Conservation (phyloP, 1,140 invertebrate species). For the Chironomus tepperi region DNA sequence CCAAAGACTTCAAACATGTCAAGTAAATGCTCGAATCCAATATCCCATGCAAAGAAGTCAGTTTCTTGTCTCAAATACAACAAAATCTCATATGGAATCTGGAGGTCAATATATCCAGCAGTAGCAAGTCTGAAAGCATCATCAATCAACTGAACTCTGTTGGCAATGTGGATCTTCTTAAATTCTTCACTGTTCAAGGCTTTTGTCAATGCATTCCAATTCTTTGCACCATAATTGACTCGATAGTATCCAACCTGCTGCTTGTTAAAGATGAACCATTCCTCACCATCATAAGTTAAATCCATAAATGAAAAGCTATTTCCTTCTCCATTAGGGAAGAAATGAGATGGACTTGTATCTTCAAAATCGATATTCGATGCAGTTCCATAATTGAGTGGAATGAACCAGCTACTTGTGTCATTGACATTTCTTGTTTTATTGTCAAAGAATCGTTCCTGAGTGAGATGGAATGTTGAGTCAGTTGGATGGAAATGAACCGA, state of each 20-base stretch:
- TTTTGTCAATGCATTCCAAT: conserved; percentile 46
- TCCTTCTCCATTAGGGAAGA: conserved; percentile 28
- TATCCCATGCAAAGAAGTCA: conserved; percentile 55
- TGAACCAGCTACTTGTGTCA: conserved; percentile 39
- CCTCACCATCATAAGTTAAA: conserved; percentile 28
- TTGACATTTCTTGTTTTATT: conserved; percentile 29
- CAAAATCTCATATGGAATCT: conserved; percentile 46
- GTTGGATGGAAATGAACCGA: conserved; percentile 44
- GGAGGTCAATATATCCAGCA: conserved; percentile 39
- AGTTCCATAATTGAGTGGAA: conserved; percentile 47
- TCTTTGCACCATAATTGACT: conserved; percentile 49
- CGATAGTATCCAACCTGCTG: conserved; percentile 54
- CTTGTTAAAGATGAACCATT: conserved; percentile 52
- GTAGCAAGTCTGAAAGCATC: conserved; percentile 57
- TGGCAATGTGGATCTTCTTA: conserved; percentile 52
- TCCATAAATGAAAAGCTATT: conserved; percentile 26
- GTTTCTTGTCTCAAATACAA: conserved; percentile 51
- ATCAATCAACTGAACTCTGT: conserved; percentile 68
- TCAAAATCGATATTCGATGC: conserved; percentile 40
- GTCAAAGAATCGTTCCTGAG: conserved; percentile 41
- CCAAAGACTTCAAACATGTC: not conserved
- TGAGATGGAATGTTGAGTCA: conserved; percentile 34
- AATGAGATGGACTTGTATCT: conserved; percentile 40
- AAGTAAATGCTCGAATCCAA: conserved; percentile 36
- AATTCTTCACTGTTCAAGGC: conserved; percentile 41